Evolutionary conservation across 2,888 invertebrate genomes (phyloP).

Genomic region (Deilephila elpenor): DNA sequence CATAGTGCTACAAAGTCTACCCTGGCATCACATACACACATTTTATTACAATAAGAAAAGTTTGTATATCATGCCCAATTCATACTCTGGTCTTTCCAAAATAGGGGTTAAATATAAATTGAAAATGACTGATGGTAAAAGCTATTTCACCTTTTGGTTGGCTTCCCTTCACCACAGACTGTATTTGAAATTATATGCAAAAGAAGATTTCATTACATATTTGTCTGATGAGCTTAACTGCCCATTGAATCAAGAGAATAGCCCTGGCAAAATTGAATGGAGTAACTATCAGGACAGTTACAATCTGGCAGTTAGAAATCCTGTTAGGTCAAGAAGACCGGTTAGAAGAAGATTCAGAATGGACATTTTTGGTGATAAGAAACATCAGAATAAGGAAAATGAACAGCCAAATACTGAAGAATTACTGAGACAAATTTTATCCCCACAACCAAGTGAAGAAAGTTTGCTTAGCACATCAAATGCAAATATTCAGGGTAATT

Average conservation of each 20-base stretch:
- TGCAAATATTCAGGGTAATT: constrained; percentile 62
- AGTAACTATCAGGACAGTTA: constrained; percentile 82
- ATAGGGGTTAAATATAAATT: constrained; percentile 88
- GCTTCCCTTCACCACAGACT: constrained; percentile 92
- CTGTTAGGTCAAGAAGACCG: constrained; percentile 68
- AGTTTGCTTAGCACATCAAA: constrained; percentile 52
- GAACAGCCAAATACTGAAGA: constrained; percentile 85
- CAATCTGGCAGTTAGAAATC: constrained; percentile 79
- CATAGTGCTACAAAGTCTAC: constrained; percentile 78
- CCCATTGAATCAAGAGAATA: constrained; percentile 70
- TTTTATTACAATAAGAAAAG: constrained; percentile 90
- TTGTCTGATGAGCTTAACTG: constrained; percentile 86
- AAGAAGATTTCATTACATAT: constrained; percentile 87
- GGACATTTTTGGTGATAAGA: constrained; percentile 77
- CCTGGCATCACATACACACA: constrained; percentile 90
- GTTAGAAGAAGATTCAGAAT: constrained; percentile 82
- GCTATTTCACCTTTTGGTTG: constrained; percentile 90
- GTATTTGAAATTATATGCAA: constrained; percentile 89
- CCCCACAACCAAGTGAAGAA: constrained; percentile 66
- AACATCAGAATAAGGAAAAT: constrained; percentile 88
- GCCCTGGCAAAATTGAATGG: constrained; percentile 65
- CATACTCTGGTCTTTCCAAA: constrained; percentile 82
- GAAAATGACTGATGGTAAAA: constrained; percentile 90
- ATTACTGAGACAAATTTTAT: constrained; percentile 69
- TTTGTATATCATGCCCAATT: constrained; percentile 85